These are phyloP conservation scores for Stratiomys singularior DNA, from an alignment of 2,888 invertebrate species.

Conservation along the genomic window DNA sequence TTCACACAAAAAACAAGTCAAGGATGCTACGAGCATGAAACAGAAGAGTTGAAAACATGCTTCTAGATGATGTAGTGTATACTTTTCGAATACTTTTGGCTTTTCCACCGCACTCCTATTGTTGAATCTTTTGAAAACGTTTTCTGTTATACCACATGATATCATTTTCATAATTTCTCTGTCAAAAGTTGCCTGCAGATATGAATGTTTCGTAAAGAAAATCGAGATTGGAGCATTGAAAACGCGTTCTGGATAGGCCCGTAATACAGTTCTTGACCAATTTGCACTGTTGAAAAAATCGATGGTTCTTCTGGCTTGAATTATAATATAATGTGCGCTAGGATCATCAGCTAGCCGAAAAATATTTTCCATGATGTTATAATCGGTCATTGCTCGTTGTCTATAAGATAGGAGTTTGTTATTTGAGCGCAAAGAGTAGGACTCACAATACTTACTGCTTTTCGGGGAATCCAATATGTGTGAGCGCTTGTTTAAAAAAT, in stretches of 20 bases:
- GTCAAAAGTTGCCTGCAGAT: slow-evolving; percentile 11
- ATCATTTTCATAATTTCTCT: neutral
- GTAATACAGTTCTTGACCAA: neutral
- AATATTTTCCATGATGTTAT: neutral
- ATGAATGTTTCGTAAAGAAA: slow-evolving; percentile 25
- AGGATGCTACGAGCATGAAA: neutral
- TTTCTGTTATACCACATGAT: slow-evolving; percentile 4
- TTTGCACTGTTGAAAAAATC: slow-evolving; percentile 12
- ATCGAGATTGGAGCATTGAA: neutral
- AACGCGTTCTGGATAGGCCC: neutral
- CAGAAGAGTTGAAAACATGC: slow-evolving; percentile 8
- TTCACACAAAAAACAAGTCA: neutral
- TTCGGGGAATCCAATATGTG: neutral
- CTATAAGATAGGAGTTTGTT: neutral
- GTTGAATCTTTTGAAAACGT: neutral
- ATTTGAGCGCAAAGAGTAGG: neutral
- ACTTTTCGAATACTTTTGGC: neutral
- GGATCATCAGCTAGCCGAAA: neutral
- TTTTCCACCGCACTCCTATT: neutral
- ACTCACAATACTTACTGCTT: neutral
- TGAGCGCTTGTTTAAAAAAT: neutral
- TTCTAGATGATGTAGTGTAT: neutral
- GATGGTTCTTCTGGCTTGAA: neutral
- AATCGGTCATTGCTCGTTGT: neutral
- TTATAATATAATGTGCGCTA: neutral